Conservation (phyloP, 2,888 invertebrate genomes). For the Pandemis corylana region DNA sequence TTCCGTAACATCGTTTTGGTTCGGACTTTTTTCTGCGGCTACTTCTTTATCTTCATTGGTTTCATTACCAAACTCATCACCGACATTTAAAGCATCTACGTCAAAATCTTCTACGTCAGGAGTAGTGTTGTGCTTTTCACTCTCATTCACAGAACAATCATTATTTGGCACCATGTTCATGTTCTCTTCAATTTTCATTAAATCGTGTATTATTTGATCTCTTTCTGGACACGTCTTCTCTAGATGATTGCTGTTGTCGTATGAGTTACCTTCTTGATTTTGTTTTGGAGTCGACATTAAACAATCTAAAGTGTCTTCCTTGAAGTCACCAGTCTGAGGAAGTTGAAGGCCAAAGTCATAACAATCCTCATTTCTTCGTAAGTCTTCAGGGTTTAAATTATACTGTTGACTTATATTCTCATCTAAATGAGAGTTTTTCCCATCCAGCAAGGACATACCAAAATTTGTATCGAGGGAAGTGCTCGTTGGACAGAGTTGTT, state of each 20-base stretch:
- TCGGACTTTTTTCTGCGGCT: slow-evolving; percentile 49
- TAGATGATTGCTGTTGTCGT: slow-evolving; percentile 56
- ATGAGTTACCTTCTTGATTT: slow-evolving; percentile 60
- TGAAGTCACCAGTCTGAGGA: slow-evolving; percentile 70
- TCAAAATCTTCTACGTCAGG: slow-evolving; percentile 52
- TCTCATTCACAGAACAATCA: slow-evolving; percentile 49
- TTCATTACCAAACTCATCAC: slow-evolving; percentile 43
- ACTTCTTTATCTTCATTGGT: slow-evolving; percentile 43
- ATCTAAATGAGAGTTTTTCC: slow-evolving; percentile 68
- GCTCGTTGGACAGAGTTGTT: slow-evolving; percentile 74
- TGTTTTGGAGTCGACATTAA: slow-evolving; percentile 73
- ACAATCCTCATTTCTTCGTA: slow-evolving; percentile 72
- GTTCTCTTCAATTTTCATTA: slow-evolving; percentile 77
- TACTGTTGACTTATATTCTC: slow-evolving; percentile 69
- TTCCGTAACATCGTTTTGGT: slow-evolving; percentile 49
- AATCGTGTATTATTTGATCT: slow-evolving; percentile 77
- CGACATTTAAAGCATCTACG: slow-evolving; percentile 43
- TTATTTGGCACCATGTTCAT: slow-evolving; percentile 61
- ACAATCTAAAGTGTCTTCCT: slow-evolving; percentile 74
- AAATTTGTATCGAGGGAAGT: slow-evolving; percentile 73
- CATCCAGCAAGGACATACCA: slow-evolving; percentile 72
- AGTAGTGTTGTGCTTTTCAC: slow-evolving; percentile 45
- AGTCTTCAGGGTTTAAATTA: slow-evolving; percentile 69
- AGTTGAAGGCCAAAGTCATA: slow-evolving; percentile 76
- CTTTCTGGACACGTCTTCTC: slow-evolving; percentile 67